Evolutionary conservation across 2,113 vertebrate genomes (phyloP).

Genomic region (Phasianus colchicus): DNA sequence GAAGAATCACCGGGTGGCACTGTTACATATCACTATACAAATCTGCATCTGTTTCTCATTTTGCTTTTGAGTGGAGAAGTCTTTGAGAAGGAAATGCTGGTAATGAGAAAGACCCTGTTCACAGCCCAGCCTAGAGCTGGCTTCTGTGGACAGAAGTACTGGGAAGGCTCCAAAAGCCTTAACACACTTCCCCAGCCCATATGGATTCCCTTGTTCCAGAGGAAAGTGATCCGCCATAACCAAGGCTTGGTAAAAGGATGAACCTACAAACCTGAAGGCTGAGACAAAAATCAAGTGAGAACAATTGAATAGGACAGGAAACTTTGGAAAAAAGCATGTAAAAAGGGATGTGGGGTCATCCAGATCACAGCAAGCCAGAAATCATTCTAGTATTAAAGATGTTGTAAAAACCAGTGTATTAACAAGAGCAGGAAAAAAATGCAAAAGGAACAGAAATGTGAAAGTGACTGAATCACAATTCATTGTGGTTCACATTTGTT

Average conservation of each 20-base stretch:
- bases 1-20: conserved; percentile 30
- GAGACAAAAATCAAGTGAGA: neutral
- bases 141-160: accelerated
- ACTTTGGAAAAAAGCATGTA: neutral
- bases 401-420: neutral
- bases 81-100: neutral
- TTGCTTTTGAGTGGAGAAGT: neutral
- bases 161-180: neutral
- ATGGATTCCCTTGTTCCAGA: neutral
- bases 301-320: neutral
- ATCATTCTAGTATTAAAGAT: neutral
- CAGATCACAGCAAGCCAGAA: neutral
- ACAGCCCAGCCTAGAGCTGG: neutral
- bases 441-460: neutral
- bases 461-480: neutral
- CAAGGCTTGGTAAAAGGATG: neutral
- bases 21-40: neutral
- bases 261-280: neutral
- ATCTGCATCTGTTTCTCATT: neutral
- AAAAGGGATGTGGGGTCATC: neutral
- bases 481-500: neutral
- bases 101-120: neutral
- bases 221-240: neutral
- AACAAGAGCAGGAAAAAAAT: neutral
- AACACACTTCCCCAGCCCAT: neutral